phyloP scores from a whole-genome alignment of 2,888 invertebrate species.

The Hedya salicella region DNA sequence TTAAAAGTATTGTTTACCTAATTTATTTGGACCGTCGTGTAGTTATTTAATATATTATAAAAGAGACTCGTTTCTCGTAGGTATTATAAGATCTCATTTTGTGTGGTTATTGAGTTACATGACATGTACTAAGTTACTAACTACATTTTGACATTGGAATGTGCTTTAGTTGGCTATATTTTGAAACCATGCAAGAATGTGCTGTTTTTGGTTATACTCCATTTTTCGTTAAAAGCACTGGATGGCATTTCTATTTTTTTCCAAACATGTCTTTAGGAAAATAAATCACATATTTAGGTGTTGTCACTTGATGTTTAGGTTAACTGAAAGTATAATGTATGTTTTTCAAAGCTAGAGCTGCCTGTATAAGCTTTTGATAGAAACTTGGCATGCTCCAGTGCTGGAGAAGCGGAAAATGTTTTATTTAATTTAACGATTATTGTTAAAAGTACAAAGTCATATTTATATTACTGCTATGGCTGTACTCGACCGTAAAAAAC shows the following conservation, averaged over 20 bases:
- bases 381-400: conserved; percentile 4
- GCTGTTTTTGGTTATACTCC: neutral
- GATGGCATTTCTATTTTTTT: neutral
- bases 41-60: too few relatives aligned
- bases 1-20: too few relatives aligned
- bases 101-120: too few relatives aligned
- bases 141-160: conserved; percentile 26
- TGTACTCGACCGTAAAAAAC: too few relatives aligned
- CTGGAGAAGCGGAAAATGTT: neutral
- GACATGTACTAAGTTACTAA: neutral
- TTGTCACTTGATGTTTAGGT: conserved; percentile 5
- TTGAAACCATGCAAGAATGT: conserved; percentile 10
- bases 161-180: conserved; percentile 32
- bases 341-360: neutral
- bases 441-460: too few relatives aligned
- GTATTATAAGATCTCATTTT: too few relatives aligned
- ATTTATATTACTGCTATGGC: too few relatives aligned
- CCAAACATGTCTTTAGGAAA: neutral
- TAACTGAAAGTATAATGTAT: neutral
- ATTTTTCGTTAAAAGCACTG: neutral
- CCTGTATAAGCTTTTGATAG: neutral
- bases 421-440: neutral
- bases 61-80: too few relatives aligned
- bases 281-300: neutral
- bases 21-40: too few relatives aligned